phyloP scores from a whole-genome alignment of 92 coral and sea anemone species.

The Epizoanthus rinbou region DNA sequence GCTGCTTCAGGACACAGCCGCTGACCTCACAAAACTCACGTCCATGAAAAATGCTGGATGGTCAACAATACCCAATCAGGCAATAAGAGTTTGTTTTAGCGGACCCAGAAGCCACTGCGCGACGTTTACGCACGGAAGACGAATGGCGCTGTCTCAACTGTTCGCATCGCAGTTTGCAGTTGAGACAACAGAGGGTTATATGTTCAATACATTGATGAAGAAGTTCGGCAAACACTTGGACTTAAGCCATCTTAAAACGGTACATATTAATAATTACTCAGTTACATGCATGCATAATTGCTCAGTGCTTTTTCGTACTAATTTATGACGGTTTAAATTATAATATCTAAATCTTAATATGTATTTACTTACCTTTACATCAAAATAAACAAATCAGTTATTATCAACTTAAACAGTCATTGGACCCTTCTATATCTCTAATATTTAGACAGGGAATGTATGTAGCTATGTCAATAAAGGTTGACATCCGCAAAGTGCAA shows the following conservation, averaged over 20 bases:
- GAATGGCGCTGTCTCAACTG: constrained; percentile 73
- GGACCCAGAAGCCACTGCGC: constrained; percentile 96
- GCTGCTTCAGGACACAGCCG: constrained; percentile 79
- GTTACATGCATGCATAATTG: neutral
- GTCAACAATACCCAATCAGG: constrained; percentile 75
- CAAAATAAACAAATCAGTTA: too few species aligned
- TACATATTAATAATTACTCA: constrained; percentile 7
- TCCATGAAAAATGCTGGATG: constrained; percentile 99
- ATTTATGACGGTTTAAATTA: neutral
- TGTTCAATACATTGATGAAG: constrained; percentile 83
- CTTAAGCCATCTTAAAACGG: constrained; percentile 89
- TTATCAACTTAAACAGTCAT: too few species aligned
- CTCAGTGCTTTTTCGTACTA: neutral
- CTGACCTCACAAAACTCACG: constrained; percentile 80
- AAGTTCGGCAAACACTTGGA: constrained; percentile 92
- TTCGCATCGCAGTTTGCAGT: constrained; percentile 91
- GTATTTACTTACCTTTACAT: too few species aligned
- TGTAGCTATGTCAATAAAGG: too few species aligned
- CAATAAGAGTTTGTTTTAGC: constrained; percentile 85
- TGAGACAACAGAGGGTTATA: constrained; percentile 80
- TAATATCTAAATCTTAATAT: neutral
- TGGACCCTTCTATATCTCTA: too few species aligned
- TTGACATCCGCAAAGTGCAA: too few species aligned
- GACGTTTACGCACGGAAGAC: constrained; percentile 85
- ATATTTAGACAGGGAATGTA: too few species aligned